Evolutionary conservation across 2,797 vertebrate genomes (phyloP).

Genomic region (Gallinago stenura): DNA sequence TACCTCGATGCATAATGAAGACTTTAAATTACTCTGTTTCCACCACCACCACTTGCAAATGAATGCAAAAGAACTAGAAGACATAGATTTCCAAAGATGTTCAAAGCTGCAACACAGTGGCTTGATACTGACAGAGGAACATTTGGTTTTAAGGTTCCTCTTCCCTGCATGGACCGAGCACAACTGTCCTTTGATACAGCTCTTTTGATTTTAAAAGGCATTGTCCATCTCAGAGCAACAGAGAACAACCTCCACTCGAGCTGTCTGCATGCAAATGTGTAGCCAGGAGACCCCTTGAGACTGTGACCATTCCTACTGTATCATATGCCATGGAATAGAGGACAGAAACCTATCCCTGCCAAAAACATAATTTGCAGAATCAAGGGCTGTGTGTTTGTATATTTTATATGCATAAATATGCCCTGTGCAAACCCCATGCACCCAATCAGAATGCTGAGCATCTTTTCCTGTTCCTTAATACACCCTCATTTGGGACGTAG

Average conservation of each 20-base stretch:
- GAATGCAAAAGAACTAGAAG: neutral
- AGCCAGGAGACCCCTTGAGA: neutral
- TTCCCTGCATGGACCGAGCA: neutral
- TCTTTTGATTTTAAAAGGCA: neutral
- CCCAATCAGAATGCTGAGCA: neutral
- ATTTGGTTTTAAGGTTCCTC: neutral
- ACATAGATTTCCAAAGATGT: neutral
- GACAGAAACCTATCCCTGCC: neutral
- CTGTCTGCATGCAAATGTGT: neutral
- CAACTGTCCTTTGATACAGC: neutral
- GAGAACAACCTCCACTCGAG: neutral
- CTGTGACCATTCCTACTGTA: neutral
- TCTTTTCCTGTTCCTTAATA: neutral
- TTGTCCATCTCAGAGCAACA: neutral
- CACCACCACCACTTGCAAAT: neutral
- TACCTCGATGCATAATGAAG: neutral
- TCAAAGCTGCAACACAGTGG: neutral
- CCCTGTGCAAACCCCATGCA: neutral
- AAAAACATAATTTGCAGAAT: neutral
- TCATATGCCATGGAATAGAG: neutral
- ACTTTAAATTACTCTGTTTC: neutral
- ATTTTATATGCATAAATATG: neutral
- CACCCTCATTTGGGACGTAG: neutral
- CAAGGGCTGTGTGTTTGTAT: neutral
- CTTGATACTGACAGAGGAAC: neutral